Evolutionary conservation across 2,797 vertebrate species (phyloP).

Genomic region (Odontamblyopus rebecca): DNA sequence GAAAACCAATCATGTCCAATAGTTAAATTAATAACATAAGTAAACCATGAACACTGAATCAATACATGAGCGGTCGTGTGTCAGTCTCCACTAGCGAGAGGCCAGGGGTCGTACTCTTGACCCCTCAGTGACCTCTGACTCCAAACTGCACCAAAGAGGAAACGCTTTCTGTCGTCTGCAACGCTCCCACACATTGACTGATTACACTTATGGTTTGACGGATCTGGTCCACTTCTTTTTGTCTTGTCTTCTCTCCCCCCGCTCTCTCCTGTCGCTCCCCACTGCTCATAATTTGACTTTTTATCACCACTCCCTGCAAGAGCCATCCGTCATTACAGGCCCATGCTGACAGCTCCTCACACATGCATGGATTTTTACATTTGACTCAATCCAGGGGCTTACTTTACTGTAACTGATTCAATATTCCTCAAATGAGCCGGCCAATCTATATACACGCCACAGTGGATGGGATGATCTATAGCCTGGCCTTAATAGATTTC

Average conservation of each 20-base stretch:
- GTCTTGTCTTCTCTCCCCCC: slow-evolving; percentile 48
- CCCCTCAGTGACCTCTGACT: slow-evolving; percentile 68
- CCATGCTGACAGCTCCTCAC: slow-evolving; percentile 79
- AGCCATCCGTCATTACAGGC: slow-evolving; percentile 78
- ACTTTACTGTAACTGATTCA: slow-evolving; percentile 86
- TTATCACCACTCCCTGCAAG: slow-evolving; percentile 72
- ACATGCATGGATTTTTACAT: slow-evolving; percentile 85
- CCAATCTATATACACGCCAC: slow-evolving; percentile 67
- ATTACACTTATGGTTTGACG: slow-evolving; percentile 72
- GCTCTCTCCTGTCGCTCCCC: slow-evolving; percentile 57
- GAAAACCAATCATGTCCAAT: slow-evolving; percentile 40
- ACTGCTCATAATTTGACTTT: slow-evolving; percentile 76
- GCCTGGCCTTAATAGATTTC: slow-evolving; percentile 79
- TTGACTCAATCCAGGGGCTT: slow-evolving; percentile 80
- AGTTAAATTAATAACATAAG: slow-evolving; percentile 46
- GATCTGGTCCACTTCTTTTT: slow-evolving; percentile 69
- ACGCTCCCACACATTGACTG: slow-evolving; percentile 59
- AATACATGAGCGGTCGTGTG: slow-evolving; percentile 43
- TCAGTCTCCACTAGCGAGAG: slow-evolving; percentile 34
- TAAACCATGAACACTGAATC: slow-evolving; percentile 51
- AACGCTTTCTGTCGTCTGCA: slow-evolving; percentile 59
- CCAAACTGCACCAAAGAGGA: slow-evolving; percentile 61
- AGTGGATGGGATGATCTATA: slow-evolving; percentile 81
- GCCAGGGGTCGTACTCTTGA: slow-evolving; percentile 76
- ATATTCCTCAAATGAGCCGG: slow-evolving; percentile 82